Percentiles rank a stretch among this genome's conserved stretches.
These are phyloP conservation scores for Beris morrisii DNA, from an alignment of 2,888 invertebrate genomes.

Conservation along the genomic window DNA sequence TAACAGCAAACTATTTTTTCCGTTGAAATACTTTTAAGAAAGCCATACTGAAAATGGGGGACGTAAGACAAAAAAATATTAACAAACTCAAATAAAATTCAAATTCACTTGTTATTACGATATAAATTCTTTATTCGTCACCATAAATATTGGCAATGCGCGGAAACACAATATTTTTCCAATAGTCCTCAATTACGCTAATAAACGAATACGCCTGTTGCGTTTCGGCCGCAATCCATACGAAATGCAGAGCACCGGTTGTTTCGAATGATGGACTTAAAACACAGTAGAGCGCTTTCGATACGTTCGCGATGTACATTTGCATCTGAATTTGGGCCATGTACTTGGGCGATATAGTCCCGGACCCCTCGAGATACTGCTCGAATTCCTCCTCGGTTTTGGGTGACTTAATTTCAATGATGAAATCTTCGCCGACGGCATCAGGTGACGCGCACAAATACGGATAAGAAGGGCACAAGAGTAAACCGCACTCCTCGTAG, in stretches of 20 bases:
- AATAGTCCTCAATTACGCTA: conserved; percentile 52
- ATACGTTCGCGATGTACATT: conserved; percentile 55
- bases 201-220: conserved; percentile 51
- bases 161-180: conserved; percentile 52
- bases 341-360: conserved; percentile 54
- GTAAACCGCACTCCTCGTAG: conserved; percentile 51
- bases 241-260: conserved; percentile 54
- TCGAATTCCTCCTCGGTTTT: conserved; percentile 56
- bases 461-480: conserved; percentile 51
- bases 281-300: conserved; percentile 54
- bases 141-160: conserved; percentile 50
- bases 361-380: conserved; percentile 52
- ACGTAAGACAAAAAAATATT: too few species aligned
- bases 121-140: conserved; percentile 36
- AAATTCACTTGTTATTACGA: too few species aligned
- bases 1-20: too few species aligned
- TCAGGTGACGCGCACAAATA: conserved; percentile 53
- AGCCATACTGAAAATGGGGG: too few species aligned
- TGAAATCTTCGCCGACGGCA: conserved; percentile 54
- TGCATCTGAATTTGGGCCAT: conserved; percentile 56
- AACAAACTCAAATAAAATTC: too few species aligned
- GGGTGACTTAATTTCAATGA: conserved; percentile 55
- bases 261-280: conserved; percentile 54
- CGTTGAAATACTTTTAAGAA: too few species aligned
- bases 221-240: conserved; percentile 55